Percentiles rank a stretch among this genome's conserved stretches.
Conservation (phyloP, 2,888 invertebrate species). For the Lasioglossum pauxillum region DNA sequence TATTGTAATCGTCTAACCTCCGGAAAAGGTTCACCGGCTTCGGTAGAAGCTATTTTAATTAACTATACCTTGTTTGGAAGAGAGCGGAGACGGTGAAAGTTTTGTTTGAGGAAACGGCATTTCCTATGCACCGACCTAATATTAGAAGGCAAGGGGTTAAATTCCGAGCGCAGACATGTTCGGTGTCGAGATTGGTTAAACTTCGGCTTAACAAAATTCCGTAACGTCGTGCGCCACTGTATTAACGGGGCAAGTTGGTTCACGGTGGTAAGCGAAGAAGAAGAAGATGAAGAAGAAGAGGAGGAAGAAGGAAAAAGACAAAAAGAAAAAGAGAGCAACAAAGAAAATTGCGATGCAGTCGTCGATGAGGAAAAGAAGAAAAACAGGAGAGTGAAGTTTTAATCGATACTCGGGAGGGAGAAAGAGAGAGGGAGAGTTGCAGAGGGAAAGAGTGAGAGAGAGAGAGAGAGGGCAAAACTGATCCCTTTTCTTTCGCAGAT, state of each 20-base stretch:
- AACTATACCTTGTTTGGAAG: not conserved
- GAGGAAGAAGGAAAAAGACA: not conserved
- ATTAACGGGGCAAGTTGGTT: conserved; percentile 39
- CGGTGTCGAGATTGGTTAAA: conserved; percentile 24
- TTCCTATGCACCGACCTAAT: not conserved
- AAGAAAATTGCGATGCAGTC: not conserved
- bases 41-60: not conserved
- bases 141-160: conserved; percentile 11
- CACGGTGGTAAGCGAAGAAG: not conserved
- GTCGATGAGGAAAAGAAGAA: not conserved
- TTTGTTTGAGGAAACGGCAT: not conserved
- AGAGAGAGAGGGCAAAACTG: not conserved
- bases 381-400: not conserved
- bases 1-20: not conserved
- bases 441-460: not conserved
- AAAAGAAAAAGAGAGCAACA: not conserved
- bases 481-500: conserved; percentile 8
- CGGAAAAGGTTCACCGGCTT: not conserved
- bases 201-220: conserved; percentile 35
- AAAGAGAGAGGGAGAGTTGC: not conserved
- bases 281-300: not conserved
- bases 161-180: conserved; percentile 25
- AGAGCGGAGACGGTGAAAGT: not conserved
- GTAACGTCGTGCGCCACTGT: conserved; percentile 29
- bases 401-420: not conserved